Evolutionary conservation across 2,113 vertebrate genomes (phyloP).

Genomic region (Nothoprocta perdicaria): DNA sequence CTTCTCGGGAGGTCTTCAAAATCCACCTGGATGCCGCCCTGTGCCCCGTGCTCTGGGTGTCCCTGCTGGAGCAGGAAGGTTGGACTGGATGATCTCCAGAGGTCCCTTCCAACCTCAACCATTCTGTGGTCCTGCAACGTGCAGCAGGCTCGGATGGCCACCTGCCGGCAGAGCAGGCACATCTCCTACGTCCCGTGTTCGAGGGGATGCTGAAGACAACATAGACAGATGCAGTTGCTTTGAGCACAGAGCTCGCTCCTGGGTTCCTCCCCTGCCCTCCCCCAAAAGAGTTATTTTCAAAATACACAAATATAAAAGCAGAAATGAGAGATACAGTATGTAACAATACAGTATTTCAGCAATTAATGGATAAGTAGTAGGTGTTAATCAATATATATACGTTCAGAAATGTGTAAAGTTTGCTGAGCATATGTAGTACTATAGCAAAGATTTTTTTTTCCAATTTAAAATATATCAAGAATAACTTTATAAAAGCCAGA

Average conservation of each 20-base stretch:
- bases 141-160: not conserved
- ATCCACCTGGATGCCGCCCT: too few species aligned
- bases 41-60: too few species aligned
- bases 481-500: not conserved
- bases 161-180: not conserved
- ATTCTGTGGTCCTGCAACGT: too few species aligned
- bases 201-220: not conserved
- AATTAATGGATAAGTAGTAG: rapidly evolving
- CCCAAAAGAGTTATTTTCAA: not conserved
- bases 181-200: not conserved
- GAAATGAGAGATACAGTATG: too few species aligned
- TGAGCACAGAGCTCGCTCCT: not conserved
- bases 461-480: not conserved
- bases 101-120: too few species aligned
- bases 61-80: too few species aligned
- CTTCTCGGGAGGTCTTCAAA: too few species aligned
- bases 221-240: not conserved
- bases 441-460: not conserved
- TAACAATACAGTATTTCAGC: rapidly evolving
- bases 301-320: too few species aligned
- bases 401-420: rapidly evolving
- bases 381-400: rapidly evolving
- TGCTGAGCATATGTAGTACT: not conserved
- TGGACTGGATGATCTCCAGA: too few species aligned
- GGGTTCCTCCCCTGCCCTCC: not conserved